phyloP scores from a whole-genome alignment of 2,113 vertebrate species.

The Gasterosteus nipponicus region DNA sequence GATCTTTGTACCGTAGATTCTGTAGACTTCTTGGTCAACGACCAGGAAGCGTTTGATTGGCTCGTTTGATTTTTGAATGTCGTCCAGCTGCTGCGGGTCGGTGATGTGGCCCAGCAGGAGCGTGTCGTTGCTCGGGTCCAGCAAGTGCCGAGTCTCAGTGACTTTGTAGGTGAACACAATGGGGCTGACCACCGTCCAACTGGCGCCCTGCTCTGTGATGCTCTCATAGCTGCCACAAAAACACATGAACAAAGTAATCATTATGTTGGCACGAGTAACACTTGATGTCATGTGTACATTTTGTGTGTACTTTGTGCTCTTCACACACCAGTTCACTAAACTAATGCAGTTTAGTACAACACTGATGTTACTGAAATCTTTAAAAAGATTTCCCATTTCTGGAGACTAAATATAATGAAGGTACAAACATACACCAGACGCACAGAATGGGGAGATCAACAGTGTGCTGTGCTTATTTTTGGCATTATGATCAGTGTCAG shows the following conservation, averaged over 20 bases:
- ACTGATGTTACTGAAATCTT: not conserved
- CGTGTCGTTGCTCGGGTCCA: constrained; percentile 82
- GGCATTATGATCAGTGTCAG: not conserved
- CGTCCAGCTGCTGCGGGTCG: constrained; percentile 74
- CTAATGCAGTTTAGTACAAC: not conserved
- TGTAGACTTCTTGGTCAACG: constrained; percentile 81
- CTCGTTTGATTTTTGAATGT: constrained; percentile 60
- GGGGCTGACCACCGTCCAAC: constrained; percentile 84
- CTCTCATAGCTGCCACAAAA: constrained; percentile 78
- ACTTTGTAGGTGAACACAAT: constrained; percentile 85
- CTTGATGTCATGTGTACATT: too few species aligned
- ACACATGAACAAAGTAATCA: constrained; percentile 10
- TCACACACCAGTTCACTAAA: not conserved
- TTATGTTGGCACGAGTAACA: not conserved
- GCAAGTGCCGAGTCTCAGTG: constrained; percentile 77
- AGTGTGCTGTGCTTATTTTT: not conserved
- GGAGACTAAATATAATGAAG: not conserved
- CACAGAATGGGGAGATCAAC: not conserved
- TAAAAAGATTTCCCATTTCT: not conserved
- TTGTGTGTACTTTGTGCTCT: too few species aligned
- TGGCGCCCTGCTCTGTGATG: constrained; percentile 67
- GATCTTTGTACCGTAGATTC: constrained; percentile 78
- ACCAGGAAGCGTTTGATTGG: constrained; percentile 83
- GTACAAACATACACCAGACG: not conserved
- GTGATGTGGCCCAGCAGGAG: constrained; percentile 82